phyloP scores from a whole-genome alignment of 37 sponge, comb jelly and placozoan genomes.

The Lycopodina hypogea region DNA sequence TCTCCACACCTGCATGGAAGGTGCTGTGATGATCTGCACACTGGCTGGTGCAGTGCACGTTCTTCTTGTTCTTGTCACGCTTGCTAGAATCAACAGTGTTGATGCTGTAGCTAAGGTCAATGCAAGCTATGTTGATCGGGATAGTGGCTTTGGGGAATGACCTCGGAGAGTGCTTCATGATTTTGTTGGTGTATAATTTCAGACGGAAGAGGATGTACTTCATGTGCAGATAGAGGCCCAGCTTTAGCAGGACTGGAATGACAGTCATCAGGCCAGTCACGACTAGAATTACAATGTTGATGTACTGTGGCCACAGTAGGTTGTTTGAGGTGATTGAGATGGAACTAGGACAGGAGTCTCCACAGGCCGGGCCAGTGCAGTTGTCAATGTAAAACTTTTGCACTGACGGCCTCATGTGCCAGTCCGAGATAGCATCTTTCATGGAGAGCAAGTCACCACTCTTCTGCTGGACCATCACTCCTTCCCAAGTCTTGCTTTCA shows the following conservation, averaged over 20 bases:
- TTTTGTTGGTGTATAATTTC: constrained; percentile 11
- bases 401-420: constrained; percentile 18
- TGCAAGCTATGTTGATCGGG: constrained; percentile 46
- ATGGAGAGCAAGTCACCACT: constrained; percentile 6
- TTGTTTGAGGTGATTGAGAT: constrained; percentile 2
- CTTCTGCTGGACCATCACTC: not conserved
- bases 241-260: constrained; percentile 28
- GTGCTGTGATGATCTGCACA: not conserved
- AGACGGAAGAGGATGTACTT: constrained; percentile 52
- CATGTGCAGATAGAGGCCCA: constrained; percentile 34
- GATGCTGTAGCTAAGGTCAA: constrained; percentile 35
- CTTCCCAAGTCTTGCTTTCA: constrained; percentile 28
- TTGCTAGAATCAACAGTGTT: constrained; percentile 1
- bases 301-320: not conserved
- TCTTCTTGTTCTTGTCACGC: not conserved
- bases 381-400: constrained; percentile 18
- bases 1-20: constrained; percentile 1
- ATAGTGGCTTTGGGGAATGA: constrained; percentile 32
- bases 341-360: constrained; percentile 20
- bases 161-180: not conserved
- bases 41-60: not conserved
- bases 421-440: constrained; percentile 20
- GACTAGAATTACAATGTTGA: constrained; percentile 15
- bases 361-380: constrained; percentile 52
- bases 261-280: constrained; percentile 26